Evolutionary conservation across 1,140 invertebrate species (phyloP).

Genomic region (Mycetomoellerius zeteki): DNA sequence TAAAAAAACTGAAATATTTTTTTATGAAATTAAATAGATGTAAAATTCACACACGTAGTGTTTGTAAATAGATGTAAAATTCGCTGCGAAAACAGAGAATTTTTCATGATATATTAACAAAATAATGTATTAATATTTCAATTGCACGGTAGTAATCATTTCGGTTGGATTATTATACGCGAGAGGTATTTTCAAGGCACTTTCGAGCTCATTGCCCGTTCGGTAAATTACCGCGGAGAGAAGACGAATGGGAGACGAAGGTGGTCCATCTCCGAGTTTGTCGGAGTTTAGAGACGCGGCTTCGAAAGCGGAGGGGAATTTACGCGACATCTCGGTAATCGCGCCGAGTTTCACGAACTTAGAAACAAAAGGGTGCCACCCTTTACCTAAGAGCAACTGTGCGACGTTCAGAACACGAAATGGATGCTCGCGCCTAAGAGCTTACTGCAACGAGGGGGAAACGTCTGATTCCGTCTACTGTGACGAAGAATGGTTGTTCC

Average conservation of each 20-base stretch:
- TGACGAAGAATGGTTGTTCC: conserved; percentile 20
- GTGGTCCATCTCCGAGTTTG: conserved; percentile 75
- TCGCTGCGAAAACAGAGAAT: not conserved
- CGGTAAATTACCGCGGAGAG: conserved; percentile 22
- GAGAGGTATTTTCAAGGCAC: conserved; percentile 15
- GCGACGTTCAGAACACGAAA: conserved; percentile 47
- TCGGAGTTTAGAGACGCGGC: conserved; percentile 75
- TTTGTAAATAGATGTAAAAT: not conserved
- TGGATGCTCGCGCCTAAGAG: conserved; percentile 57
- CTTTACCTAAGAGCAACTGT: conserved; percentile 46
- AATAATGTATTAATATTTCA: conserved; percentile 56
- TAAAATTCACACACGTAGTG: not conserved
- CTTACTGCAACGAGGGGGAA: conserved; percentile 36
- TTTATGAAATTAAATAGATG: not conserved
- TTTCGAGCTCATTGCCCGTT: conserved; percentile 54
- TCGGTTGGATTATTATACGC: conserved; percentile 14
- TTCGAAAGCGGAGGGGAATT: conserved; percentile 73
- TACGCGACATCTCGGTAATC: conserved; percentile 82
- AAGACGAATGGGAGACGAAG: conserved; percentile 63
- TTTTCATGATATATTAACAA: conserved; percentile 31
- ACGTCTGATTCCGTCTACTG: conserved; percentile 57
- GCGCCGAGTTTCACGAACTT: conserved; percentile 81
- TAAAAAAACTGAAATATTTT: not conserved
- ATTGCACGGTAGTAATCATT: conserved; percentile 33
- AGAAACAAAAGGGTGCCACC: conserved; percentile 73